Evolutionary conservation across 2,888 invertebrate species (phyloP), one percentile per base, ranked within the genome.

Genomic region (Myathropa florea): DNA sequence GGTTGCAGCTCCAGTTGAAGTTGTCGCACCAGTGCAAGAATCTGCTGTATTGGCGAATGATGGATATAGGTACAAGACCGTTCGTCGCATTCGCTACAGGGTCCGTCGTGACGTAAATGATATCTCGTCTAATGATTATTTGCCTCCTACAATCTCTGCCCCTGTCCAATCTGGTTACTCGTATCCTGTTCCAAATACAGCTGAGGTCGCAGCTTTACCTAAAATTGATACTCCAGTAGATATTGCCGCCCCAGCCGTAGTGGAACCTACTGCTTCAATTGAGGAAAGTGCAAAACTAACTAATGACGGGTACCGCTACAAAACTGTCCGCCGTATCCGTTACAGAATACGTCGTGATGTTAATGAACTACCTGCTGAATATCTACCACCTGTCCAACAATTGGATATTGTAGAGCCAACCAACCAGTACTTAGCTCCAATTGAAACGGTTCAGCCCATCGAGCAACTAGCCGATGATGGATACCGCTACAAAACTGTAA

Each of bases 11-110:
- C 36, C 80, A 73, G 26, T 73, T 26, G 55, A 67, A 67, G 18
- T 67, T 30, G 28, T 6, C 10, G 28, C 30, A 21, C 55, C 23
- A 6, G 68, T 57, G 4, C 36, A 59, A 18, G 24, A 59, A 39
- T 18, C 53, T 7, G 70, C 75, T 39, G 70, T 39, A 18, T 64
- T 84, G 24, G 88, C 85, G 9, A 85, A 88, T 60, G 88, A 88
- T 79, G 89, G 89, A 46, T 88, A 89, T 59, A 86, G 86, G 33
- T 89, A 89, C 70, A 89, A 85, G 85, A 87, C 88, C 3, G 83
- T 89, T 0, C 78, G 75, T 28, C 88, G 89, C 26, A 88, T 83
- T 36, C 88, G 89, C 14, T 75, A 82, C 33, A 87, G 89, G 6
- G 65, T 78, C 28, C 89, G 88, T 28, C 89, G 89, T 53, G 88